Conservation (phyloP, 2,797 vertebrate species). For the Zenarchopterus dispar region DNA sequence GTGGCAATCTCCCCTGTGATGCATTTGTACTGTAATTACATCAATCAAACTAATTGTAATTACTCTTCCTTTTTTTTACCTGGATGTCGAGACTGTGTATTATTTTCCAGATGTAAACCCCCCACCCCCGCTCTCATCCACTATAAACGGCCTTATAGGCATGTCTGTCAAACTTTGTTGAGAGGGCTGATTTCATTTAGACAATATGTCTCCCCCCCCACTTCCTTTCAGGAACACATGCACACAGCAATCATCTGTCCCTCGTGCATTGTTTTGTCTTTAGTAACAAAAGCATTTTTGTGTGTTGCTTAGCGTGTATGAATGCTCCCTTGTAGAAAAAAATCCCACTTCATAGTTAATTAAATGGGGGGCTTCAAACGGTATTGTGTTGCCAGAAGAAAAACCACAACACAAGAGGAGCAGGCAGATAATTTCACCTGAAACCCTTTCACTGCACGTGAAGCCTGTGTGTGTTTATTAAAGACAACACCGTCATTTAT, state of each 20-base stretch:
- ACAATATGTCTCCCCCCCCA: conserved; percentile 30
- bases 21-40: conserved; percentile 57
- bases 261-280: conserved; percentile 55
- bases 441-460: conserved; percentile 21
- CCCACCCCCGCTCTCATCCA: conserved; percentile 20
- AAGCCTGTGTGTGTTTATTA: conserved; percentile 15
- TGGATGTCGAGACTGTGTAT: conserved; percentile 3
- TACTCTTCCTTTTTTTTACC: conserved; percentile 16
- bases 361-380: conserved; percentile 63
- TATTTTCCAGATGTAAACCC: conserved; percentile 45
- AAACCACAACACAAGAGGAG: conserved; percentile 19
- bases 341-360: conserved; percentile 69
- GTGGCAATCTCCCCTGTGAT: not conserved
- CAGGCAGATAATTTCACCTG: conserved; percentile 39
- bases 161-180: conserved; percentile 66
- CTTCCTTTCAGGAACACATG: conserved; percentile 36
- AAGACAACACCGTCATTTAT: conserved; percentile 12
- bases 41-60: too few relatives aligned
- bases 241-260: conserved; percentile 39
- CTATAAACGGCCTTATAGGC: conserved; percentile 35
- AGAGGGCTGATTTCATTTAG: conserved; percentile 54
- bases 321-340: conserved; percentile 44
- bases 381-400: conserved; percentile 46
- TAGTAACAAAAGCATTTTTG: conserved; percentile 58
- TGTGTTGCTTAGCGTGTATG: conserved; percentile 19